A percentile compares a stretch with the other conserved stretches of the same genome.
These are phyloP conservation scores for Scelioninae gen. 2 DNA, from an alignment of 2,888 invertebrate genomes.

Conservation along the genomic window DNA sequence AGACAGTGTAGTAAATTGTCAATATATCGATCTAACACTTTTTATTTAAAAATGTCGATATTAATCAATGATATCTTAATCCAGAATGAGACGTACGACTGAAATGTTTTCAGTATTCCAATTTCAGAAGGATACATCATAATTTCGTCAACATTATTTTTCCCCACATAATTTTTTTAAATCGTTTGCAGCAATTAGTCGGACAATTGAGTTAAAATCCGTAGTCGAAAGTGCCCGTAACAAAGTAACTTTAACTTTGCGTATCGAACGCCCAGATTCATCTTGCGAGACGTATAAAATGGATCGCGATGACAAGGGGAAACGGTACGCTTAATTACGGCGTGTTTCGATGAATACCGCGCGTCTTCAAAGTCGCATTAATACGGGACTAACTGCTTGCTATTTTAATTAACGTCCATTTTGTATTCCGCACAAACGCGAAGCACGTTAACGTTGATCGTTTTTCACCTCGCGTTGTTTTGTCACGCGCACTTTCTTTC, in stretches of 20 bases:
- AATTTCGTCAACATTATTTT: too few species aligned
- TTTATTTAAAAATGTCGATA: too few species aligned
- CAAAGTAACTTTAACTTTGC: constrained; percentile 7
- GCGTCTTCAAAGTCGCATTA: constrained; percentile 70
- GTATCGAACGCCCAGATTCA: constrained; percentile 12
- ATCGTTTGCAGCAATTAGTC: too few species aligned
- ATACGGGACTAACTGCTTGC: constrained; percentile 70
- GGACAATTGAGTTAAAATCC: too few species aligned
- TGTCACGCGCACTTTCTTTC: constrained; percentile 57
- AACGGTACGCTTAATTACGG: constrained; percentile 64
- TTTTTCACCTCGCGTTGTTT: constrained; percentile 56
- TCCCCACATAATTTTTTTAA: too few species aligned
- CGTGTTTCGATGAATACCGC: constrained; percentile 70
- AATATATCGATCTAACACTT: too few species aligned
- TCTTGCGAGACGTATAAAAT: constrained; percentile 24
- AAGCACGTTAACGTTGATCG: constrained; percentile 54
- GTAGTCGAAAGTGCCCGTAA: too few species aligned
- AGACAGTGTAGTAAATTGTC: too few species aligned
- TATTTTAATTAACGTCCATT: constrained; percentile 72
- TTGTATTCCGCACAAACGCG: constrained; percentile 49
- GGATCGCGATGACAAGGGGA: constrained; percentile 45
- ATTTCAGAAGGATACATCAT: too few species aligned
- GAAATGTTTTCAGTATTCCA: too few species aligned
- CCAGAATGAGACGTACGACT: too few species aligned
- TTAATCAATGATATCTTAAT: too few species aligned